phyloP scores from a whole-genome alignment of 2,113 vertebrate species.

The Sapajus apella region DNA sequence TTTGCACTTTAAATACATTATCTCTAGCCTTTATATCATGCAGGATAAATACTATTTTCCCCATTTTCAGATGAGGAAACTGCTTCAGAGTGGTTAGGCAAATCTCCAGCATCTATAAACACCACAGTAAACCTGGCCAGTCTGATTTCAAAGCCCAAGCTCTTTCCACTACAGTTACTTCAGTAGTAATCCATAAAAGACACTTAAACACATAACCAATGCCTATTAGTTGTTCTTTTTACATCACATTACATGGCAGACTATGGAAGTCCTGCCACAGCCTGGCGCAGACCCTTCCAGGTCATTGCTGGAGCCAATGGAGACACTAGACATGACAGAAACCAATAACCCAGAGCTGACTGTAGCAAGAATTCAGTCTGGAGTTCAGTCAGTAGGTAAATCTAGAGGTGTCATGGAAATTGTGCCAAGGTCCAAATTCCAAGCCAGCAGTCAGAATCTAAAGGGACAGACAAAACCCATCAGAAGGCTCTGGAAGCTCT shows the following conservation, averaged over 20 bases:
- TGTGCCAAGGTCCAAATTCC: background rate
- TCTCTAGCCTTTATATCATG: background rate
- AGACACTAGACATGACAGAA: constrained; percentile 19
- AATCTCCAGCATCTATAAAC: background rate
- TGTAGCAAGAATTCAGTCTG: constrained; percentile 43
- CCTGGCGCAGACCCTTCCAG: background rate
- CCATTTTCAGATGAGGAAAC: constrained; percentile 15
- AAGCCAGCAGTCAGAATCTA: background rate
- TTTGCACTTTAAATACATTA: background rate
- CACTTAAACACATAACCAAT: background rate
- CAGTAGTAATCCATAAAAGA: constrained; percentile 4
- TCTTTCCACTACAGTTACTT: background rate
- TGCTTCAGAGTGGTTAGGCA: background rate
- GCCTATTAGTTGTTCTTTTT: constrained; percentile 53
- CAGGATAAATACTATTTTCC: constrained; percentile 2
- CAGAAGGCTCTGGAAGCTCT: background rate
- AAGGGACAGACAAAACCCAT: background rate
- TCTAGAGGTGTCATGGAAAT: background rate
- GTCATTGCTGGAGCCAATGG: background rate
- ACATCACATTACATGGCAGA: constrained; percentile 10
- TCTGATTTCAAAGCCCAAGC: background rate
- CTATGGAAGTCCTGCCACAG: background rate
- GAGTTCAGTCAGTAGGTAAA: constrained; percentile 18
- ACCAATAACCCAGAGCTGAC: background rate
- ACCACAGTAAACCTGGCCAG: background rate